Evolutionary conservation across 2,888 invertebrate species (phyloP).

Genomic region (Acleris cristana): DNA sequence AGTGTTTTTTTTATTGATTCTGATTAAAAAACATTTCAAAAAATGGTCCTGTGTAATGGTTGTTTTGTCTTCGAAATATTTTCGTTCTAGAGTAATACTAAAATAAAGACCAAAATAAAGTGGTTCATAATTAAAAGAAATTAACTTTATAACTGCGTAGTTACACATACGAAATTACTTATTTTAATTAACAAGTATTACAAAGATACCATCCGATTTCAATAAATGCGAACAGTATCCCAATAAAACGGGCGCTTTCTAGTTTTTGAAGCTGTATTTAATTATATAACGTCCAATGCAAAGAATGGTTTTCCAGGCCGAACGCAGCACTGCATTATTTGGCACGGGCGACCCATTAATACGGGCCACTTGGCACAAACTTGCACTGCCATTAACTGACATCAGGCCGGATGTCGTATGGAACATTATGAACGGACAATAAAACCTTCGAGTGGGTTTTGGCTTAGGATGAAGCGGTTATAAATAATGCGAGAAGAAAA

Average conservation of each 20-base stretch:
- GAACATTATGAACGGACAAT: constrained; percentile 77
- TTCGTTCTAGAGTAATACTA: no score
- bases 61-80: no score
- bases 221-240: background rate
- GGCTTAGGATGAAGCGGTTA: constrained; percentile 43
- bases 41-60: no score
- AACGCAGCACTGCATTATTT: constrained; percentile 63
- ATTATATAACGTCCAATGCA: constrained; percentile 33
- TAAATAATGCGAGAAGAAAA: constrained; percentile 28
- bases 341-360: constrained; percentile 73
- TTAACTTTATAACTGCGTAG: no score
- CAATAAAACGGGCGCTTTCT: constrained; percentile 6
- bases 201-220: background rate
- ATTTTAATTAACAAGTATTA: background rate
- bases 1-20: no score
- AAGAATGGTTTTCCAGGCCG: constrained; percentile 40
- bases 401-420: constrained; percentile 78
- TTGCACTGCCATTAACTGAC: constrained; percentile 71
- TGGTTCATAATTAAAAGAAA: no score
- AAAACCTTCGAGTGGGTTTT: constrained; percentile 65
- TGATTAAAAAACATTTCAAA: no score
- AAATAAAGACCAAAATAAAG: no score
- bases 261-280: constrained; percentile 15
- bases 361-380: constrained; percentile 67
- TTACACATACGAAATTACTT: no score